Evolutionary conservation across 2,888 invertebrate genomes (phyloP), one percentile per base, ranked within the genome.

Genomic region (Protophormia terraenovae): DNA sequence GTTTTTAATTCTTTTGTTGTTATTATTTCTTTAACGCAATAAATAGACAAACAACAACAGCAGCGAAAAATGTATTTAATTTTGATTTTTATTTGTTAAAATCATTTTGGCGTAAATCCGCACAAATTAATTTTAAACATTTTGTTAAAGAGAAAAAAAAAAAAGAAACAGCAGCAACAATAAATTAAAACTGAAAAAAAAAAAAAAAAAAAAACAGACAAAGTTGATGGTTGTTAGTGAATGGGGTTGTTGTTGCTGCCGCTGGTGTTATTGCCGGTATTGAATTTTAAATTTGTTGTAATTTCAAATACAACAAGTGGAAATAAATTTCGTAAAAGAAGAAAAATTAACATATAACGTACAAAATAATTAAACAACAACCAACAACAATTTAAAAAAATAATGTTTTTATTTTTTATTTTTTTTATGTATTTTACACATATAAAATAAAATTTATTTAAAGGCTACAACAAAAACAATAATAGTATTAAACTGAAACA

Each of bases 61-160:
- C 50, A 27, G 24, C 22, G 41, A 12, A 41, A 64, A 67, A 41
- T n/a, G 22, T 64, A 53, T 66, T 75, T 50, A 27, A 35, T 71
- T 62, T 81, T 72, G 67, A 69, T 64, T 79, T 66, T 53, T 78
- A 69, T 69, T 84, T 69, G 50, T 73, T 53, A 89, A 91, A 90
- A 89, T 87, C 90, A 90, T 84, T 89, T 88, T 87, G 88, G 89
- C 91, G 91, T 90, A 89, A 89, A 90, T 90, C 90, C 90, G 90
- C 86, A 87, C 87, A 89, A 89, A 89, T 90, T 89, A 88, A 89
- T 79, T 84, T 72, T 24, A 83, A 78, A 80, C 73, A 78, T 64
- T 78, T 38, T 29, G 14, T n/a, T n/a, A 73, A 45, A 58, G 27
- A 7, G 4, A 35, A 58, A 32, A 19, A 22, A 32, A 32, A 50